Evolutionary conservation across 2,888 invertebrate genomes (phyloP), one percentile per base, ranked within the genome.

Genomic region (Blastobasis adustella): DNA sequence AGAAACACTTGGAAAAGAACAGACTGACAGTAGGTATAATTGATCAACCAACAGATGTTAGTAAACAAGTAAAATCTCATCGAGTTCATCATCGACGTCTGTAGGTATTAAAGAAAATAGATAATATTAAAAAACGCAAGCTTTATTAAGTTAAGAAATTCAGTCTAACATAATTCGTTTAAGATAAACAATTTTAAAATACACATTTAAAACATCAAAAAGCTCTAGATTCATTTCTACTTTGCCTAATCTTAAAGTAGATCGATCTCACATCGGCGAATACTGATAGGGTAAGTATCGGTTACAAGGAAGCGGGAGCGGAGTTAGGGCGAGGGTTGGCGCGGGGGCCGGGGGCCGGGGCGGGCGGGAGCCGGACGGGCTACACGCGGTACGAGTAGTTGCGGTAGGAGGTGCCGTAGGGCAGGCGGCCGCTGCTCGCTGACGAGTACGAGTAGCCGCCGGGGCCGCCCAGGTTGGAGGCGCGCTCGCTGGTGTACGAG

Each of bases 331-430:
- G 46, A 53, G 66, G 57, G 61, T 65, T 47, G 49, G 55, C 66
- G 72, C 64, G 69, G 73, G 70, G 67, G 67, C 71, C 69, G 69
- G 72, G 68, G n/a, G 67, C 69, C 37, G n/a, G 46, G 50, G 57
- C 49, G 53, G 60, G 56, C 56, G 58, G 61, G 61, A 23, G 23
- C 23, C 61, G 67, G 62, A 63, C 69, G 65, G 58, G 75, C 91
- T 94, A 96, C 78, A 96, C 95, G 85, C 95, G 93, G 90, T 96
- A 95, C 69, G 95, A 95, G 90, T 92, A 96, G 83, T 95, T 95
- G 72, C 96, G 94, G 87, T 95, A 96, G 71, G 84, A 88, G 74
- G 93, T 94, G 79, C 96, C 95, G 73, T 93, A 92, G 61, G 96
- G 96, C 77, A 96, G 91, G 78, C 93, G 92, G 77, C 96, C 96